phyloP scores from a whole-genome alignment of 2,113 vertebrate genomes.

The Colaptes auratus region DNA sequence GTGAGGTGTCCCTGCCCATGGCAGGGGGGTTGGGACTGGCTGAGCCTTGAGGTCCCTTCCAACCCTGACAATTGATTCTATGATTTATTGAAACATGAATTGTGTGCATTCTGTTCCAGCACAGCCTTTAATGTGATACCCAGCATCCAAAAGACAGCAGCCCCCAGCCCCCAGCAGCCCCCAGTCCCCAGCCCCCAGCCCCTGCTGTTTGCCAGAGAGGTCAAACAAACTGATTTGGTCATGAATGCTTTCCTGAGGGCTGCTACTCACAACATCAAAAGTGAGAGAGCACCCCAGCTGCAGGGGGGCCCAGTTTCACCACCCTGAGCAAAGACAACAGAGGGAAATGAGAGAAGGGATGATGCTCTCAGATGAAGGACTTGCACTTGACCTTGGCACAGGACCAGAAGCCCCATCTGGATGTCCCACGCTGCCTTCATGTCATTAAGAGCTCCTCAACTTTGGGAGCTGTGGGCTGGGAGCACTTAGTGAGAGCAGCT shows the following conservation, averaged over 20 bases:
- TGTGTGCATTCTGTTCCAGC: background rate
- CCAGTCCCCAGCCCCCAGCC: background rate
- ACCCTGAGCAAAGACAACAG: slow-evolving; percentile 9
- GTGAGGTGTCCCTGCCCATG: too few species aligned
- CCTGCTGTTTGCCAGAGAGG: background rate
- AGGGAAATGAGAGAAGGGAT: background rate
- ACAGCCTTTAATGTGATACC: background rate
- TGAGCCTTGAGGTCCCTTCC: too few species aligned
- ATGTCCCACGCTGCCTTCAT: slow-evolving; percentile 17
- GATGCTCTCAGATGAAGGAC: slow-evolving; percentile 3
- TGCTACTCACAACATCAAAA: slow-evolving; percentile 9
- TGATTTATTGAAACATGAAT: background rate
- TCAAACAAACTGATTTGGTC: background rate
- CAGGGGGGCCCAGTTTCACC: background rate
- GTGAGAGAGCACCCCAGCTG: background rate
- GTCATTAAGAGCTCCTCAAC: slow-evolving; percentile 47
- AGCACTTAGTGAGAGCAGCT: slow-evolving; percentile 37
- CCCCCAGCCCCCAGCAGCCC: too few species aligned
- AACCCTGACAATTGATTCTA: too few species aligned
- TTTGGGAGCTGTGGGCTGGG: slow-evolving; percentile 9
- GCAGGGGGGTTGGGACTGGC: too few species aligned
- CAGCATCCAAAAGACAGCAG: background rate
- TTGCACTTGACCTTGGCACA: slow-evolving; percentile 53
- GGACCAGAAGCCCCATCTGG: slow-evolving; percentile 61
- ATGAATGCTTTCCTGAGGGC: background rate